Evolutionary conservation across 2,797 vertebrate species (phyloP).

Genomic region (Anguilla anguilla): DNA sequence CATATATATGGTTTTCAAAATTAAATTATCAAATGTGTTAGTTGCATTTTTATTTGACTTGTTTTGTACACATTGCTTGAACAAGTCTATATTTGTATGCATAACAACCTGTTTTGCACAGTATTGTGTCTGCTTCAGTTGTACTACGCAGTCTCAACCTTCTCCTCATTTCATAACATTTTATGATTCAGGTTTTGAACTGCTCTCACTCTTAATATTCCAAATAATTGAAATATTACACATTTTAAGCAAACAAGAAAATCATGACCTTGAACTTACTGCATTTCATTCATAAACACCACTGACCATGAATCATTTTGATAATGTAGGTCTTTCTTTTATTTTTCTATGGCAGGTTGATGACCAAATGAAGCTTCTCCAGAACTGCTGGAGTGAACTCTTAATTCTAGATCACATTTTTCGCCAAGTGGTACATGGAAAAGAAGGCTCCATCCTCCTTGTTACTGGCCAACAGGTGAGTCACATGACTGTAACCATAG

Average conservation of each 20-base stretch:
- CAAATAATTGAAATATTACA: background rate
- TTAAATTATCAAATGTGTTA: background rate
- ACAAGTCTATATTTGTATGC: background rate
- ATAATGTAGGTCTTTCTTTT: background rate
- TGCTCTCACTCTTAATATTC: background rate
- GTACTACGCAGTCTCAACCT: too few relatives aligned
- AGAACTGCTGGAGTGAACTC: constrained; percentile 99
- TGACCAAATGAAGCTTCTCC: constrained; percentile 99
- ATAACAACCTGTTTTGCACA: background rate
- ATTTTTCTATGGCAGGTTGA: constrained; percentile 81
- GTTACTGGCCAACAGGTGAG: constrained; percentile 98
- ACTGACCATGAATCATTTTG: background rate
- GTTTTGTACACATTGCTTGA: too few relatives aligned
- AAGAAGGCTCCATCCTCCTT: constrained; percentile 93
- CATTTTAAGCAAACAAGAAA: background rate
- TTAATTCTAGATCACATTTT: constrained; percentile 97
- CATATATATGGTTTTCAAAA: background rate
- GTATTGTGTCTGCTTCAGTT: background rate
- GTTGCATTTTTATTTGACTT: too few relatives aligned
- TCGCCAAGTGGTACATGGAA: constrained; percentile 94
- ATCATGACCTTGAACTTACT: background rate
- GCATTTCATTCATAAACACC: background rate
- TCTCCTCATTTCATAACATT: background rate
- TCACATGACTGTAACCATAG: constrained; percentile 4
- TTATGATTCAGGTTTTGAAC: background rate